phyloP scores from a whole-genome alignment of 2,797 vertebrate species.

The Ptychadena robeensis region DNA sequence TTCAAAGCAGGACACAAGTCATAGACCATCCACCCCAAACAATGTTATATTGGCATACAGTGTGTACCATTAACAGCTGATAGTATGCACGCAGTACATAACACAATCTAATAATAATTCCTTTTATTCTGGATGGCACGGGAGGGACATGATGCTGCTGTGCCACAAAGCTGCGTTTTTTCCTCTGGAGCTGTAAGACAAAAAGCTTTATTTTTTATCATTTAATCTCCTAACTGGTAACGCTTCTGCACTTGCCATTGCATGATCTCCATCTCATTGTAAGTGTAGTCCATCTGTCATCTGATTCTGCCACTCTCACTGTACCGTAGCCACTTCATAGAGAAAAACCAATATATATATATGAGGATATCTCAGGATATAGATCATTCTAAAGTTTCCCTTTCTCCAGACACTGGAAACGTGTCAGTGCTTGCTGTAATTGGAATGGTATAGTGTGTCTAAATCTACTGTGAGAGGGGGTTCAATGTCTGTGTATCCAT shows the following conservation, averaged over 20 bases:
- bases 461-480: constrained; percentile 50
- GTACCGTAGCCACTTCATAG: constrained; percentile 31
- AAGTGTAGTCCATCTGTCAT: constrained; percentile 50
- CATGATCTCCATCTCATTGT: constrained; percentile 58
- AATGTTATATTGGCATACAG: constrained; percentile 19
- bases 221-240: constrained; percentile 46
- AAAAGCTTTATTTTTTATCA: constrained; percentile 35
- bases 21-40: constrained; percentile 32
- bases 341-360: neutral
- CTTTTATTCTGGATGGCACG: constrained; percentile 62
- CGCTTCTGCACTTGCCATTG: constrained; percentile 60
- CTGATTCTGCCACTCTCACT: constrained; percentile 57
- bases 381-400: neutral
- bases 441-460: constrained; percentile 2
- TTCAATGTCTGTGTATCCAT: constrained; percentile 17
- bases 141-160: constrained; percentile 59
- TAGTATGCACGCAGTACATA: constrained; percentile 49
- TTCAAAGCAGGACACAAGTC: neutral
- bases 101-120: constrained; percentile 55
- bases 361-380: neutral
- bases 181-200: constrained; percentile 61
- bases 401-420: neutral
- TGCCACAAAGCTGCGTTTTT: constrained; percentile 62
- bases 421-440: neutral
- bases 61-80: constrained; percentile 10